A percentile compares a stretch with the other conserved stretches of the same genome.
Evolutionary conservation across 92 coral and sea anemone genomes (phyloP).

Genomic region (Palythoa caribaeorum): DNA sequence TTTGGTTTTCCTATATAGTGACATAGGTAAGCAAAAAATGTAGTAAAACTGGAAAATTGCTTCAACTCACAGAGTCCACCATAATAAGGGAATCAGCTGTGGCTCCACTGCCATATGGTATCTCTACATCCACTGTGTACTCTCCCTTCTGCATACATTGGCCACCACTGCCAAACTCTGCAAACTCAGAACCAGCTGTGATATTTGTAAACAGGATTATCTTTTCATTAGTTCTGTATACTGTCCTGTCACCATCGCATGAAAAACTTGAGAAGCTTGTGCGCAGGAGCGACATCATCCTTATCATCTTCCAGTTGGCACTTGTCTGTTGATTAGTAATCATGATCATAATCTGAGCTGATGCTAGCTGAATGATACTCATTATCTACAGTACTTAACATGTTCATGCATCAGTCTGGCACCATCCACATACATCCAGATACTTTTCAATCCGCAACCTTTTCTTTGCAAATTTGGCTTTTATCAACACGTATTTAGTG

Average conservation of each 20-base stretch:
- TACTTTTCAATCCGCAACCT: too few relatives aligned
- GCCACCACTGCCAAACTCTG: constrained; percentile 66
- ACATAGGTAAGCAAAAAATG: neutral
- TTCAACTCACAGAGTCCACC: constrained; percentile 91
- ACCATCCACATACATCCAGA: too few relatives aligned
- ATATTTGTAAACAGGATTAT: constrained; percentile 53
- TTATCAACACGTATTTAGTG: too few relatives aligned
- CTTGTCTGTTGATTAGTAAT: constrained; percentile 68
- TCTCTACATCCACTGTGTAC: constrained; percentile 64
- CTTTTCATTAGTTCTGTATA: constrained; percentile 59
- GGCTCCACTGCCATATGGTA: constrained; percentile 68
- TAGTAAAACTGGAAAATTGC: neutral
- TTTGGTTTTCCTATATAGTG: too few relatives aligned
- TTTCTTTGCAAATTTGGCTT: too few relatives aligned
- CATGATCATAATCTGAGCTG: too few relatives aligned
- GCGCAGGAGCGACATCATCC: constrained; percentile 66
- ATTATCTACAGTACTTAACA: too few relatives aligned
- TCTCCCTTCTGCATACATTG: constrained; percentile 73
- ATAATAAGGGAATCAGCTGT: constrained; percentile 46
- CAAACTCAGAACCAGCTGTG: constrained; percentile 64
- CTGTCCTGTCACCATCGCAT: constrained; percentile 63
- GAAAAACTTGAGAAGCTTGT: constrained; percentile 73
- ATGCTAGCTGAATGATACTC: too few relatives aligned
- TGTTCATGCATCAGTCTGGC: too few relatives aligned
- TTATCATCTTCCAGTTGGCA: constrained; percentile 72